Evolutionary conservation across 1,140 invertebrate genomes (phyloP).

Genomic region (Anadara kagoshimensis): DNA sequence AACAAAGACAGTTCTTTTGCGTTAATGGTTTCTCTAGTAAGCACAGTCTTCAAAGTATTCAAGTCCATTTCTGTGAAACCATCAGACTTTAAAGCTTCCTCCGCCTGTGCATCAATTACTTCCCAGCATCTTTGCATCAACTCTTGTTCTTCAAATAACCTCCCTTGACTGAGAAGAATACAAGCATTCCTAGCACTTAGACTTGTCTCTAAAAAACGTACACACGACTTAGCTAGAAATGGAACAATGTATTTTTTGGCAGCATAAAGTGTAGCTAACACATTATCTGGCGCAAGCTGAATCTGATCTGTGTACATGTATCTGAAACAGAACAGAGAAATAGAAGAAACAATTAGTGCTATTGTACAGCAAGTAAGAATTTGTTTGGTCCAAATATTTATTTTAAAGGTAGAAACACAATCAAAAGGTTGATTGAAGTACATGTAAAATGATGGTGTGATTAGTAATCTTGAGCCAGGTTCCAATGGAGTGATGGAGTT

Average conservation of each 20-base stretch:
- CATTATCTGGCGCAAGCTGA: conserved; percentile 86
- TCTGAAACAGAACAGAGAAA: conserved; percentile 75
- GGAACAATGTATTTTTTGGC: conserved; percentile 92
- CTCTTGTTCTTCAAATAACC: conserved; percentile 87
- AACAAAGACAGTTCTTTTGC: conserved; percentile 88
- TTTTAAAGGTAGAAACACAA: no score
- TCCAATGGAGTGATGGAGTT: no score
- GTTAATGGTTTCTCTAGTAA: conserved; percentile 88
- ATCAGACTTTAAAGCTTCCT: conserved; percentile 87
- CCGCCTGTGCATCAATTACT: conserved; percentile 92
- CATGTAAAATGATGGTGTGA: no score
- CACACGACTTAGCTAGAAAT: conserved; percentile 86
- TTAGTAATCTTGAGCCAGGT: no score
- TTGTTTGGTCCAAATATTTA: no score
- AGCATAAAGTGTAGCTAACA: conserved; percentile 89
- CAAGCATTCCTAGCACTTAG: conserved; percentile 89
- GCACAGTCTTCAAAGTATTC: conserved; percentile 85
- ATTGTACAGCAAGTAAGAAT: no score
- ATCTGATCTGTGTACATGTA: conserved; percentile 98
- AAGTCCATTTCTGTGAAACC: conserved; percentile 91
- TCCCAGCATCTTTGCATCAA: conserved; percentile 88
- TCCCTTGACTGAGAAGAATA: conserved; percentile 84
- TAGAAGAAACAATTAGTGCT: neutral
- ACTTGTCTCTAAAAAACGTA: conserved; percentile 87
- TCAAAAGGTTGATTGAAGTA: no score